Conservation (phyloP, 2,113 vertebrate species). For the Lates calcarifer region DNA sequence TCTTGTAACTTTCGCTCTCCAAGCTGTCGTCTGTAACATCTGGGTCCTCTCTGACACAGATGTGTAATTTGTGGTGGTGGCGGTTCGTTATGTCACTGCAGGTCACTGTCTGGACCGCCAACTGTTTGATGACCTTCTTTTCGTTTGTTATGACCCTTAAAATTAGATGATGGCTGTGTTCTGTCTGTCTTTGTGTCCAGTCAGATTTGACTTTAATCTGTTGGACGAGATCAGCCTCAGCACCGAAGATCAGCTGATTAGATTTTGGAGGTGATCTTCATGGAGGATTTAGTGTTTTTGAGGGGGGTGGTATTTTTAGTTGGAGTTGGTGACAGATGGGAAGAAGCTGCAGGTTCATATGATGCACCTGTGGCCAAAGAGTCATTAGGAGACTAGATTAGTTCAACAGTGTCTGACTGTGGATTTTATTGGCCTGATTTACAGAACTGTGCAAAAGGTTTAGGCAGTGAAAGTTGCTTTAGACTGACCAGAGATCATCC, state of each 20-base stretch:
- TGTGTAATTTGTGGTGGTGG: too few relatives aligned
- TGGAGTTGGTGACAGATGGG: background rate
- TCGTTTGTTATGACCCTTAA: background rate
- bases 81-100: too few relatives aligned
- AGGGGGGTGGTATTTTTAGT: background rate
- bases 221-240: constrained; percentile 8
- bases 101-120: background rate
- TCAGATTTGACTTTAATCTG: constrained; percentile 13
- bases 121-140: constrained; percentile 11
- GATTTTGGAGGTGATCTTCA: constrained; percentile 39
- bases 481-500: too few relatives aligned
- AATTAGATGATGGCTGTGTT: background rate
- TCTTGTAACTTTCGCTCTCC: too few relatives aligned
- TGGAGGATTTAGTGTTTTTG: constrained; percentile 28
- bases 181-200: background rate
- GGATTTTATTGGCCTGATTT: background rate
- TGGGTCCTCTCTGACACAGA: too few relatives aligned
- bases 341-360: background rate
- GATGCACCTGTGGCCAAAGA: background rate
- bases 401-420: too few relatives aligned
- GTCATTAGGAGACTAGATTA: background rate
- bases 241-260: constrained; percentile 22
- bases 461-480: background rate
- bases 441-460: background rate
- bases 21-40: too few relatives aligned